phyloP scores from a whole-genome alignment of 2,797 vertebrate genomes.

The Caiman crocodilus region DNA sequence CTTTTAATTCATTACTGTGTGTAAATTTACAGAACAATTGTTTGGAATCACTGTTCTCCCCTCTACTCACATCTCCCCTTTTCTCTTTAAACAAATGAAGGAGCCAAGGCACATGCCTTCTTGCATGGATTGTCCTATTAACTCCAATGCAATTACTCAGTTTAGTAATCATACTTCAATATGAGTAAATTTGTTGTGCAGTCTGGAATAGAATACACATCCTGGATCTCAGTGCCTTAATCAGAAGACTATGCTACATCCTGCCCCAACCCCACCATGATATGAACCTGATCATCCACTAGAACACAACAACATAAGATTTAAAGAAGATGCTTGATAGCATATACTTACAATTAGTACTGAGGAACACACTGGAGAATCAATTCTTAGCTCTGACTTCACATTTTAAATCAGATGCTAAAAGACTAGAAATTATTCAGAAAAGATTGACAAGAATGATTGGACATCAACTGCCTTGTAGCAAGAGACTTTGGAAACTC shows the following conservation, averaged over 20 bases:
- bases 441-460: background rate
- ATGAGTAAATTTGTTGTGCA: background rate
- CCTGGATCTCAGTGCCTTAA: background rate
- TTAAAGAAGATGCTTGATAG: conserved; percentile 27
- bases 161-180: background rate
- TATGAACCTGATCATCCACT: background rate
- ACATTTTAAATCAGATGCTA: background rate
- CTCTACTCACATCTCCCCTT: background rate
- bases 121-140: background rate
- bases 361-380: background rate
- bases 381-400: background rate
- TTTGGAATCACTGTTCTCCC: background rate
- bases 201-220: background rate
- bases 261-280: background rate
- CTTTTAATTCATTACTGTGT: background rate
- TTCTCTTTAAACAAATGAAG: background rate
- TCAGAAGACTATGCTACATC: background rate
- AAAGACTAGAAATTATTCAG: background rate
- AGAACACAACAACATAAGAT: background rate
- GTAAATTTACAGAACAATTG: background rate
- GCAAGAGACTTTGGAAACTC: background rate
- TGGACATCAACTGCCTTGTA: background rate
- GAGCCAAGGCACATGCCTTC: background rate
- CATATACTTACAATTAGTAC: conserved; percentile 28
- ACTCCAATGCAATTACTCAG: background rate